Evolutionary conservation across 2,797 vertebrate genomes (phyloP).

Genomic region (Novumbra hubbsi): DNA sequence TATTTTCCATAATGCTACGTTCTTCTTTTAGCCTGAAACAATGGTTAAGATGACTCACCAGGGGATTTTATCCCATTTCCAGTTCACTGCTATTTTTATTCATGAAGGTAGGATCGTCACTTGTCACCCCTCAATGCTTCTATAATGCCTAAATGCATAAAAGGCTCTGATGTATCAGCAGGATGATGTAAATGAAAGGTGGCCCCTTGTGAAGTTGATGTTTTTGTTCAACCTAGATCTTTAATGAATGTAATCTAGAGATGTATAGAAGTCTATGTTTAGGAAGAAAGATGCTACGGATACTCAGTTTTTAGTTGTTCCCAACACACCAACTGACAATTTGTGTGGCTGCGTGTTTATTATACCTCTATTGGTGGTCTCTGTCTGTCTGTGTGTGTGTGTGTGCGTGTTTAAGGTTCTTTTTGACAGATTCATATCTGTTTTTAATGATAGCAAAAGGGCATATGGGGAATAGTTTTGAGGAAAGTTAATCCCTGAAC

Average conservation of each 20-base stretch:
- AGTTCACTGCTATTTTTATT: slow-evolving; percentile 30
- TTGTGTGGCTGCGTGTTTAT: slow-evolving; percentile 8
- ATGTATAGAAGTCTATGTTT: not conserved
- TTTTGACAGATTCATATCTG: slow-evolving; percentile 17
- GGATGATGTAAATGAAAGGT: not conserved
- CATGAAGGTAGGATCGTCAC: slow-evolving; percentile 27
- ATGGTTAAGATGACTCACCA: not conserved
- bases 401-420: not conserved
- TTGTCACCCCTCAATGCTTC: slow-evolving; percentile 12
- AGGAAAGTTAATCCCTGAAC: slow-evolving; percentile 17
- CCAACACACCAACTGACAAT: not conserved
- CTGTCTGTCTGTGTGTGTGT: slow-evolving; percentile 9
- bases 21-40: not conserved
- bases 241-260: not conserved
- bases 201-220: too few relatives aligned
- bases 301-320: slow-evolving; percentile 12
- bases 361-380: slow-evolving; percentile 40
- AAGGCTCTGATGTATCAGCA: slow-evolving; percentile 35
- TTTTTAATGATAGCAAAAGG: slow-evolving; percentile 30
- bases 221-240: not conserved
- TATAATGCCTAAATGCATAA: slow-evolving; percentile 31
- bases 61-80: slow-evolving; percentile 22
- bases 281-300: not conserved
- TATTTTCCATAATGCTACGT: not conserved
- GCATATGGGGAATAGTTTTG: slow-evolving; percentile 28